A percentile compares a stretch with the other conserved stretches of the same genome.
Conservation (phyloP, 2,797 vertebrate genomes). For the Mycteria americana region DNA sequence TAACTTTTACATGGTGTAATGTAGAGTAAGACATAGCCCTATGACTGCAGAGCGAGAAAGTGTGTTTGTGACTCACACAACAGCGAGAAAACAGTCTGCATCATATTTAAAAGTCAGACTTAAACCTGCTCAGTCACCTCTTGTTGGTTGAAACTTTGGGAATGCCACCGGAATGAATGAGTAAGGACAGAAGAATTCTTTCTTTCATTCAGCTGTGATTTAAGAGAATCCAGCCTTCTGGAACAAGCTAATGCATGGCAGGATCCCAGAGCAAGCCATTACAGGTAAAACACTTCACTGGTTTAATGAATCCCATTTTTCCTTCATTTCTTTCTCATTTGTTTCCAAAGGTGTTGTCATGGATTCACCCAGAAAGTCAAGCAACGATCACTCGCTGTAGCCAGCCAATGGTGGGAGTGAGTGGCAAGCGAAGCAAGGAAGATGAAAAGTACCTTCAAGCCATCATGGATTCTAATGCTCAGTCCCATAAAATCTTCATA, state of each 20-base stretch:
- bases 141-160: background rate
- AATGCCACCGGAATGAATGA: background rate
- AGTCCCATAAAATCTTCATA: constrained; percentile 98
- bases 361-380: constrained; percentile 98
- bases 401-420: constrained; percentile 94
- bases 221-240: background rate
- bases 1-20: background rate
- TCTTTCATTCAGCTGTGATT: background rate
- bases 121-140: background rate
- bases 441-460: constrained; percentile 96
- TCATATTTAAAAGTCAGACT: background rate
- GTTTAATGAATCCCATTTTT: background rate
- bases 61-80: background rate
- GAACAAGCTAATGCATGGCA: background rate
- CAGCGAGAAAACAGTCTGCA: background rate
- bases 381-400: constrained; percentile 93
- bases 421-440: constrained; percentile 93
- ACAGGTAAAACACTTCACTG: background rate
- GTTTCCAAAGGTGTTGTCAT: constrained; percentile 87
- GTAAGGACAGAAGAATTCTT: background rate
- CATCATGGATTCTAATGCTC: constrained; percentile 97
- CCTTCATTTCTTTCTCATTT: background rate
- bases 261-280: background rate
- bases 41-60: background rate
- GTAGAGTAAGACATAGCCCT: background rate